These are phyloP conservation scores for Mactromeris polynyma DNA, from an alignment of 2,888 invertebrate species.

Conservation along the genomic window DNA sequence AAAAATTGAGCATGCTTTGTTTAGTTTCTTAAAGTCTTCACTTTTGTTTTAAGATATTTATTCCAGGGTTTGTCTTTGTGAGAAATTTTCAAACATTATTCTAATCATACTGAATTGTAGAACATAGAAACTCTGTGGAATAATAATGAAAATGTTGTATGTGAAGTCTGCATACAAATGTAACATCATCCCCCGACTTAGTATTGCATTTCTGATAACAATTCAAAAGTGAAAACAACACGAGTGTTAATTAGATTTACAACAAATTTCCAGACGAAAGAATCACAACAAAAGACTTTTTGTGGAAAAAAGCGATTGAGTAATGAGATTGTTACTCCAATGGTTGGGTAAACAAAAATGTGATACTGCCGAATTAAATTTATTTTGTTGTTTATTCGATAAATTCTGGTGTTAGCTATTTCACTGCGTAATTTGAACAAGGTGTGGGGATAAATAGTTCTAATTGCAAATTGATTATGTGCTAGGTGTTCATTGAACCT, in stretches of 20 bases:
- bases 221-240: not conserved
- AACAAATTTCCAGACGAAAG: not conserved
- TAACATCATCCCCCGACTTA: not conserved
- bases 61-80: not conserved
- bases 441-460: not conserved
- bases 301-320: not conserved
- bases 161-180: not conserved
- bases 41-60: too few relatives aligned
- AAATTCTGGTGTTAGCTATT: not conserved
- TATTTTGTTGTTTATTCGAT: not conserved
- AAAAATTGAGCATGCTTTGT: too few relatives aligned
- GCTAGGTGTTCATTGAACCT: not conserved
- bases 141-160: not conserved
- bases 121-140: not conserved
- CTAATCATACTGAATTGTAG: not conserved
- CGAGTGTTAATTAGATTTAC: not conserved
- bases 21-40: too few relatives aligned
- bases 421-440: not conserved
- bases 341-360: not conserved
- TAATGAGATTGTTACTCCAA: not conserved
- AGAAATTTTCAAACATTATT: not conserved
- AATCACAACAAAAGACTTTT: not conserved
- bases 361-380: not conserved
- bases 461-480: not conserved
- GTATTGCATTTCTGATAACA: not conserved